Evolutionary conservation across 2,888 invertebrate genomes (phyloP).

Genomic region (Temnothorax ravouxi): DNA sequence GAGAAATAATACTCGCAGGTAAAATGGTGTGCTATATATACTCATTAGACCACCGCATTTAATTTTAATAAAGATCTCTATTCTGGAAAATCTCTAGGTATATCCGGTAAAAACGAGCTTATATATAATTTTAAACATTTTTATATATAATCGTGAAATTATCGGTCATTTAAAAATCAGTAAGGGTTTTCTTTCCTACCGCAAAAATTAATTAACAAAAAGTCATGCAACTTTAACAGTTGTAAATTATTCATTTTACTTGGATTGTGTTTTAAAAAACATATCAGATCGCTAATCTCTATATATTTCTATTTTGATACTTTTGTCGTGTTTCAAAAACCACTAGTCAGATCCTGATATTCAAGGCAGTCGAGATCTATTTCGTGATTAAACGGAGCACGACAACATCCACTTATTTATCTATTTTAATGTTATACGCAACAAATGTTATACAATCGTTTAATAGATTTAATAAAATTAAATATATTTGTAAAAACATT

Average conservation of each 20-base stretch:
- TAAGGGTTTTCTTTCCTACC: background rate
- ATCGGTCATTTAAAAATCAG: background rate
- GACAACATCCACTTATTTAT: background rate
- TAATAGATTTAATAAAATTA: background rate
- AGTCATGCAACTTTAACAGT: background rate
- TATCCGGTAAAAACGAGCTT: background rate
- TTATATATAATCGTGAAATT: background rate
- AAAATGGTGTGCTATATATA: background rate
- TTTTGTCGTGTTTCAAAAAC: constrained; percentile 15
- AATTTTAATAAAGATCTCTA: background rate
- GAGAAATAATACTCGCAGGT: constrained; percentile 1
- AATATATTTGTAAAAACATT: constrained; percentile 7
- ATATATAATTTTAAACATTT: constrained; percentile 1
- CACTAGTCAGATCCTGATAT: background rate
- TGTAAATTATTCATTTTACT: background rate
- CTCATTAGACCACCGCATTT: background rate
- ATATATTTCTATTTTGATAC: background rate
- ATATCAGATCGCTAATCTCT: background rate
- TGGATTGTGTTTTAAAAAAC: background rate
- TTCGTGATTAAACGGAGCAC: constrained; percentile 1
- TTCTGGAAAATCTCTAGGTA: background rate
- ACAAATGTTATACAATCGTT: background rate
- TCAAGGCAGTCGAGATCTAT: background rate
- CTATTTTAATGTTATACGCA: background rate
- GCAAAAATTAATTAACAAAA: background rate